Percentiles rank a stretch among this genome's conserved stretches.
Conservation (phyloP, 2,888 invertebrate genomes). For the Antheraea yamamai region DNA sequence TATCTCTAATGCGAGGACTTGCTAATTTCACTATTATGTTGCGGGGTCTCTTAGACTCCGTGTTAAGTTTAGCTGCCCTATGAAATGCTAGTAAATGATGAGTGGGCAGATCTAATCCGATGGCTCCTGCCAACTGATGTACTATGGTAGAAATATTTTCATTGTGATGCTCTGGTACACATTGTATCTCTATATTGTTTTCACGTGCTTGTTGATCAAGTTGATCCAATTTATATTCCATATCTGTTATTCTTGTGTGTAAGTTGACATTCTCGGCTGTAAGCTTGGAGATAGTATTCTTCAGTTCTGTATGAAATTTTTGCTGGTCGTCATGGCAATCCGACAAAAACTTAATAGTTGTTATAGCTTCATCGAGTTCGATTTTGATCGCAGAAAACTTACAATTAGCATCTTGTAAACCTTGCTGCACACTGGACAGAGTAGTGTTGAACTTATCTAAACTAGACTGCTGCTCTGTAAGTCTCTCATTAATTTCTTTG, state of each 20-base stretch:
- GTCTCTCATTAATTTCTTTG: background rate
- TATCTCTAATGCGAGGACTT: constrained; percentile 18
- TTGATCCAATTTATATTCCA: background rate
- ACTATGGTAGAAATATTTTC: background rate
- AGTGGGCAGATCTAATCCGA: background rate
- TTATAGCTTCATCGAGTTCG: constrained; percentile 4
- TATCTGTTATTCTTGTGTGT: background rate
- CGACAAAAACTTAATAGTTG: background rate
- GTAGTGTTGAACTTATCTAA: background rate
- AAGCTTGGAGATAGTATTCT: background rate
- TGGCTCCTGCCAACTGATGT: background rate
- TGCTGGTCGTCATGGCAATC: constrained; percentile 9
- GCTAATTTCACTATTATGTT: constrained; percentile 15
- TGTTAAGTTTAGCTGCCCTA: constrained; percentile 2
- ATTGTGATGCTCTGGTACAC: constrained; percentile 11
- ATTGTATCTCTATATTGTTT: constrained; percentile 5
- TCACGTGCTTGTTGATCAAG: background rate
- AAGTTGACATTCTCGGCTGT: background rate
- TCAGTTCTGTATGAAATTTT: background rate
- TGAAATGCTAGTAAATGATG: background rate
- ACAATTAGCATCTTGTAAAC: background rate
- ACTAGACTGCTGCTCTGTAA: background rate
- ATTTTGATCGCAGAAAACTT: background rate
- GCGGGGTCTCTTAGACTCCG: constrained; percentile 13
- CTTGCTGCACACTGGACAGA: background rate